A percentile compares a stretch with the other conserved stretches of the same genome.
phyloP scores from a whole-genome alignment of 2,888 invertebrate species.

The Ligdia adustata region DNA sequence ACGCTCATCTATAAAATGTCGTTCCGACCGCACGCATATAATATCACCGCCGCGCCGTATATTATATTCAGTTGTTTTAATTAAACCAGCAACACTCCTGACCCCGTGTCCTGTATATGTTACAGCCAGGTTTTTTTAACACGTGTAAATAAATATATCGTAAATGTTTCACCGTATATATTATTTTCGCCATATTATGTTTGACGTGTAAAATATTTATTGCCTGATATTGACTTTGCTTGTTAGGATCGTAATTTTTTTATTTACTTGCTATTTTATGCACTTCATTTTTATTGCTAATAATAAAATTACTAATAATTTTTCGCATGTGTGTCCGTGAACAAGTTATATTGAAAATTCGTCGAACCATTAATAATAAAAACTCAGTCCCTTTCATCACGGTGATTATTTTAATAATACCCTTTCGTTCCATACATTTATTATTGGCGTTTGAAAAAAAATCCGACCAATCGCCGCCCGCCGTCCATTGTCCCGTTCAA shows the following conservation, averaged over 20 bases:
- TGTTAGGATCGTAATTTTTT: conserved; percentile 12
- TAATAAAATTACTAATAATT: too few relatives aligned
- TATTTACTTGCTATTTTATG: conserved; percentile 22
- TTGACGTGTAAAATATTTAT: conserved; percentile 11
- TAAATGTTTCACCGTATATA: conserved; percentile 24
- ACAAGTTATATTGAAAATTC: conserved; percentile 19
- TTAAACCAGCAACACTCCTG: conserved; percentile 55
- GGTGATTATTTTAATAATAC: conserved; percentile 40
- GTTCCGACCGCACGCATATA: conserved; percentile 46
- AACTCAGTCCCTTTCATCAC: conserved; percentile 34
- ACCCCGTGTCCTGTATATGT: conserved; percentile 44
- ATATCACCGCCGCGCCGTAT: conserved; percentile 50
- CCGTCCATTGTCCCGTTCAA: conserved; percentile 75
- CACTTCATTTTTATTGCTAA: conserved; percentile 15
- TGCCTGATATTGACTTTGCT: conserved; percentile 25
- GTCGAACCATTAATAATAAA: conserved; percentile 23
- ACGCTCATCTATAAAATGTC: conserved; percentile 31
- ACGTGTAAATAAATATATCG: conserved; percentile 56
- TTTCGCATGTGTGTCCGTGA: neutral
- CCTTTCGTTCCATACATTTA: conserved; percentile 56
- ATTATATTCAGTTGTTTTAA: conserved; percentile 71
- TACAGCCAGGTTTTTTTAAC: conserved; percentile 56
- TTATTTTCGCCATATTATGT: conserved; percentile 3
- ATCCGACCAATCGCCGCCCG: conserved; percentile 67
- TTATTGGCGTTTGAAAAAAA: conserved; percentile 79